Conservation (phyloP, 2,113 vertebrate genomes). For the Lynx canadensis region DNA sequence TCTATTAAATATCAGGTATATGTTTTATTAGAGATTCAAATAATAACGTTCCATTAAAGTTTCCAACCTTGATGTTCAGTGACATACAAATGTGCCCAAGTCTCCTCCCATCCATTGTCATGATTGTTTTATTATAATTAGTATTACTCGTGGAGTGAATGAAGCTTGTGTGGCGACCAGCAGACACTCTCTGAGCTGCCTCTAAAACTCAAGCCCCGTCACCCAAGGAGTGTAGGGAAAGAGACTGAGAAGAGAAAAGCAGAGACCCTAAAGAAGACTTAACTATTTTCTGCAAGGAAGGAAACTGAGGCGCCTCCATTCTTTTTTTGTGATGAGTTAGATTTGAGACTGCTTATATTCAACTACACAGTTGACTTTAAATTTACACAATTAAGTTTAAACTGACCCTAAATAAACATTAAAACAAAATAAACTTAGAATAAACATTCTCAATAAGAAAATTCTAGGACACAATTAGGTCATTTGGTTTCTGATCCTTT, state of each 20-base stretch:
- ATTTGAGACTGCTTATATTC: background rate
- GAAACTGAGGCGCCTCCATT: background rate
- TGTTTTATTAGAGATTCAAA: conserved; percentile 2
- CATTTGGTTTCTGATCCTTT: background rate
- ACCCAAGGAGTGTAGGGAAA: background rate
- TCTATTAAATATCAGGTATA: background rate
- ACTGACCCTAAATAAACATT: background rate
- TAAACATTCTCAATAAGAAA: background rate
- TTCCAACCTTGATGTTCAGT: background rate
- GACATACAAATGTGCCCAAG: background rate
- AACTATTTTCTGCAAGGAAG: background rate
- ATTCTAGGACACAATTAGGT: background rate
- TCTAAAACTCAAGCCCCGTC: background rate
- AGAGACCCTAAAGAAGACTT: background rate
- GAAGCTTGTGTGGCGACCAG: background rate
- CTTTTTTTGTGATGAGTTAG: background rate
- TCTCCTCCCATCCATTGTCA: background rate
- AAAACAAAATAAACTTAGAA: background rate
- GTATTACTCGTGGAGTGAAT: background rate
- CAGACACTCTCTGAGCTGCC: background rate
- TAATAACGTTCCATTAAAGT: background rate
- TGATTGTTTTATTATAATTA: background rate
- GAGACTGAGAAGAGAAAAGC: background rate
- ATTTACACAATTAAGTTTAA: background rate
- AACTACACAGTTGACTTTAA: background rate